A percentile compares a stretch with the other conserved stretches of the same genome.
Evolutionary conservation across 2,888 invertebrate species (phyloP).

Genomic region (Parasteatoda lunata): DNA sequence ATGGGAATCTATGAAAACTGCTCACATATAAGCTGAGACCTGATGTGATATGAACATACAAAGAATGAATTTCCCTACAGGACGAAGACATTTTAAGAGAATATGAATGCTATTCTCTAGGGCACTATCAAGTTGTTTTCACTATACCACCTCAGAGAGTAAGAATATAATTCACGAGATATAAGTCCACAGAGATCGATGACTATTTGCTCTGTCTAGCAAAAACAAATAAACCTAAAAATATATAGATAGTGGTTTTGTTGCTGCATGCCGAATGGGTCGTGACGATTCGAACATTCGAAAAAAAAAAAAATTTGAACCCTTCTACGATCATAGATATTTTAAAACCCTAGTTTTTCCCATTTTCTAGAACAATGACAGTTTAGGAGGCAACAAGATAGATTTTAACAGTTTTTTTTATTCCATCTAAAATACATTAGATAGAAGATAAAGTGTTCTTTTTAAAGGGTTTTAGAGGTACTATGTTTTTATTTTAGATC

Average conservation of each 20-base stretch:
- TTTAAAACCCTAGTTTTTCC: constrained; percentile 3
- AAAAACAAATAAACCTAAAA: constrained; percentile 35
- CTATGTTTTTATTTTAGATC: too few relatives aligned
- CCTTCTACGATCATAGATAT: not conserved
- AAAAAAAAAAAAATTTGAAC: constrained; percentile 21
- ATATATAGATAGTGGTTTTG: constrained; percentile 44
- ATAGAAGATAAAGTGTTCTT: too few relatives aligned
- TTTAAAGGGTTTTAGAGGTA: too few relatives aligned
- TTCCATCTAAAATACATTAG: too few relatives aligned
- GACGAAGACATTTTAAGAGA: constrained; percentile 54
- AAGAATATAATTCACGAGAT: constrained; percentile 53
- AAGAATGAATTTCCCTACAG: constrained; percentile 55
- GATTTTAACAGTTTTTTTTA: too few relatives aligned
- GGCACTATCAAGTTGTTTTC: constrained; percentile 64
- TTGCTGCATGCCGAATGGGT: constrained; percentile 38
- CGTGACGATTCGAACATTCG: constrained; percentile 45
- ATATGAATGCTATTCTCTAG: constrained; percentile 65
- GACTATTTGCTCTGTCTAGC: constrained; percentile 51
- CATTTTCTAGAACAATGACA: not conserved
- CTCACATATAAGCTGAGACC: too few relatives aligned
- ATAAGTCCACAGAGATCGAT: constrained; percentile 40
- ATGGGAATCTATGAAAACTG: too few relatives aligned
- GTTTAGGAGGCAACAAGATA: not conserved
- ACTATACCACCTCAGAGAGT: constrained; percentile 55
- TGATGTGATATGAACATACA: not conserved